Conservation (phyloP, 1,140 invertebrate species). For the Drosophila erecta region DNA sequence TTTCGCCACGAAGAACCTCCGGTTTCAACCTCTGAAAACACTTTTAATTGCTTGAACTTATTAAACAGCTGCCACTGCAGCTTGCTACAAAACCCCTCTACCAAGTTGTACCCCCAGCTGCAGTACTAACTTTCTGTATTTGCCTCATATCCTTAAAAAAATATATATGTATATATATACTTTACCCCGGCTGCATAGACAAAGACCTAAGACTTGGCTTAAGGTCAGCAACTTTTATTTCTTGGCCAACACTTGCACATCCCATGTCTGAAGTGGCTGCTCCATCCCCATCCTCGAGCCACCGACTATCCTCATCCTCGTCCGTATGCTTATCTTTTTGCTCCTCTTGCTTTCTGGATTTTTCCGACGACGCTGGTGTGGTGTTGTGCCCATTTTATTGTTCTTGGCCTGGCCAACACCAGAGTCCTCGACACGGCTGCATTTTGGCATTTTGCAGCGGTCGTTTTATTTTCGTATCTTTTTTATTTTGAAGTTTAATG, state of each 20-base stretch:
- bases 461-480: conserved; percentile 60
- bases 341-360: conserved; percentile 19
- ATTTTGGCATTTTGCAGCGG: conserved; percentile 80
- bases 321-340: conserved; percentile 74
- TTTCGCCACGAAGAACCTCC: conserved; percentile 22
- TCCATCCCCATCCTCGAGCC: conserved; percentile 14
- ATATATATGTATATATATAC: conserved; percentile 51
- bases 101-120: not conserved
- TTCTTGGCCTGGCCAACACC: conserved; percentile 76
- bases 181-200: conserved; percentile 68
- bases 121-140: conserved; percentile 49
- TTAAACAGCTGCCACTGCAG: conserved; percentile 77
- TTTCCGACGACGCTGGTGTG: conserved; percentile 32
- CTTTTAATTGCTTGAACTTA: conserved; percentile 80
- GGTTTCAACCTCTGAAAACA: conserved; percentile 67
- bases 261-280: conserved; percentile 69
- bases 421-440: conserved; percentile 68
- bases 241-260: conserved; percentile 77
- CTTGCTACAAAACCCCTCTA: conserved; percentile 17
- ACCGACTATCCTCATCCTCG: conserved; percentile 12
- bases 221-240: conserved; percentile 82
- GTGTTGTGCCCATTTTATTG: conserved; percentile 67
- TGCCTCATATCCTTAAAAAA: conserved; percentile 13
- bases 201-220: conserved; percentile 58
- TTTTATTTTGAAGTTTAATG: conserved; percentile 74